Conservation (phyloP, 2,888 invertebrate genomes). For the Mesoligia furuncula region DNA sequence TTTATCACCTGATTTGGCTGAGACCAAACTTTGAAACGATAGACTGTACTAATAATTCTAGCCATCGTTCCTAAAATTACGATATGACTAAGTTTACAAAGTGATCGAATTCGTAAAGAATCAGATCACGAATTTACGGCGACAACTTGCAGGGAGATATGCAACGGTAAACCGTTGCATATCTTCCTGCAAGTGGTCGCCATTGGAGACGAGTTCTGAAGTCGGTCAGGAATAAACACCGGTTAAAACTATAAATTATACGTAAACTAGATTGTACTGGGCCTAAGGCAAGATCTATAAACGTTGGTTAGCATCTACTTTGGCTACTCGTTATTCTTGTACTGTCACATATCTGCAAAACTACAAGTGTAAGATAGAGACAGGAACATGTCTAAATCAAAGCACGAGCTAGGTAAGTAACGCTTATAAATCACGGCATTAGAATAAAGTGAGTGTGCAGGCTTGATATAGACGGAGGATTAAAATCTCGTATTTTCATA, state of each 20-base stretch:
- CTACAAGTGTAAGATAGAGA: neutral
- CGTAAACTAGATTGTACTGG: neutral
- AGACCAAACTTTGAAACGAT: neutral
- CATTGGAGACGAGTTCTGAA: conserved; percentile 26
- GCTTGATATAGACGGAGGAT: neutral
- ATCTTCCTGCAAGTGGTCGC: conserved; percentile 9
- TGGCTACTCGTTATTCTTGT: neutral
- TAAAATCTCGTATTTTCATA: neutral
- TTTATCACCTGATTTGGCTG: neutral
- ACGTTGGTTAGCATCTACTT: neutral
- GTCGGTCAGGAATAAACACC: conserved; percentile 39
- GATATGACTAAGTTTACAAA: neutral
- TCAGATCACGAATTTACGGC: too few species aligned
- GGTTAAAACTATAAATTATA: conserved; percentile 11
- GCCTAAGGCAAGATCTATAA: neutral
- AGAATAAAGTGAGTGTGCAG: neutral
- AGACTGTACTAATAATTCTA: neutral
- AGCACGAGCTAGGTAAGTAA: neutral
- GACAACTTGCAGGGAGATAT: too few species aligned
- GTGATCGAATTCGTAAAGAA: conserved; percentile 19
- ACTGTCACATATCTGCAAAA: neutral
- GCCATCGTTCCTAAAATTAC: neutral
- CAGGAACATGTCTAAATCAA: neutral
- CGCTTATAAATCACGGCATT: neutral
- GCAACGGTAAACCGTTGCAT: too few species aligned